These are phyloP conservation scores for Sebastes vulpes DNA, from an alignment of 2,797 vertebrate species.

Conservation along the genomic window DNA sequence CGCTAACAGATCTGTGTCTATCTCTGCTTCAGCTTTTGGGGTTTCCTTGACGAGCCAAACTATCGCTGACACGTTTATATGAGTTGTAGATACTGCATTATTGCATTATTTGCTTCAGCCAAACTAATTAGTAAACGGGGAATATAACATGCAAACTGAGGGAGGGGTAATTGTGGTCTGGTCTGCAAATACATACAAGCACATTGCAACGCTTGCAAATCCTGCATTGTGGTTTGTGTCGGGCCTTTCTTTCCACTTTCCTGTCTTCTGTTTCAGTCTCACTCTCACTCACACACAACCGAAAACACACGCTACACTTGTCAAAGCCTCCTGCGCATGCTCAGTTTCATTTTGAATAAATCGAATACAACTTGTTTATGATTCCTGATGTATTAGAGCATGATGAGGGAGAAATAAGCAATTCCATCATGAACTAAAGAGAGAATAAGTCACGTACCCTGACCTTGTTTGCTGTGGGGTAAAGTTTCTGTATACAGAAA, in stretches of 20 bases:
- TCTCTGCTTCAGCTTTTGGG: slow-evolving; percentile 8
- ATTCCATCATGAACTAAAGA: not conserved
- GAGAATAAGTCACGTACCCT: slow-evolving; percentile 42
- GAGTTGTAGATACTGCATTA: not conserved
- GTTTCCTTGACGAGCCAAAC: slow-evolving; percentile 33
- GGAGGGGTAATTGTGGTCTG: slow-evolving; percentile 56
- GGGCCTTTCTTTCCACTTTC: slow-evolving; percentile 46
- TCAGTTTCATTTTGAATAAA: not conserved
- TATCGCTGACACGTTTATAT: slow-evolving; percentile 28
- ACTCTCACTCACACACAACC: slow-evolving; percentile 1
- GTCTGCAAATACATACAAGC: slow-evolving; percentile 58
- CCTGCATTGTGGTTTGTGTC: slow-evolving; percentile 49
- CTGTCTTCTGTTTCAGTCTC: slow-evolving; percentile 38
- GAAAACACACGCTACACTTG: not conserved
- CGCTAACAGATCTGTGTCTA: not conserved
- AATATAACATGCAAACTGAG: not conserved
- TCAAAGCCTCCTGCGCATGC: not conserved
- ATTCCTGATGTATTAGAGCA: not conserved
- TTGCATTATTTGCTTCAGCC: not conserved
- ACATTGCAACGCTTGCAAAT: slow-evolving; percentile 57
- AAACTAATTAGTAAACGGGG: not conserved
- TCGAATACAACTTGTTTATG: not conserved
- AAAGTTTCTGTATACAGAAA: slow-evolving; percentile 87
- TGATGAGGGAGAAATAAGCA: not conserved
- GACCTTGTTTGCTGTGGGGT: slow-evolving; percentile 81